These are phyloP conservation scores for Potamilus streckersoni DNA, from an alignment of 1,140 invertebrate species.

Conservation along the genomic window DNA sequence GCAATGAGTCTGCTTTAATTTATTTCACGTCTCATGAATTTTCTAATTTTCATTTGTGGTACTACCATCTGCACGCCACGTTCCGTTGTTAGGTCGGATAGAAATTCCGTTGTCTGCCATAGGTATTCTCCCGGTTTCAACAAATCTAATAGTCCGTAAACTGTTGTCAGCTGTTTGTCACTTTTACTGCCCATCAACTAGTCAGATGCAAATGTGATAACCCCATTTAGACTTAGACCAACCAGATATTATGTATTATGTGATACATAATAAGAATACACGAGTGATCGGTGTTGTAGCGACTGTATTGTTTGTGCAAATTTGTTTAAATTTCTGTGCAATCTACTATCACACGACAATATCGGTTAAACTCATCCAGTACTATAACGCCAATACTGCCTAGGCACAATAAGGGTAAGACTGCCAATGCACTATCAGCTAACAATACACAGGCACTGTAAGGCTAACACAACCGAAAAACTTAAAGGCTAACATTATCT, in stretches of 20 bases:
- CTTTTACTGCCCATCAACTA: slow-evolving; percentile 20
- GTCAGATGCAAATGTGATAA: slow-evolving; percentile 19
- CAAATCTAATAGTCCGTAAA: slow-evolving; percentile 20
- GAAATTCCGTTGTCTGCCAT: slow-evolving; percentile 30
- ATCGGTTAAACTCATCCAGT: background rate
- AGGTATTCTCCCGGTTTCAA: slow-evolving; percentile 11
- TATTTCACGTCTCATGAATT: slow-evolving; percentile 12
- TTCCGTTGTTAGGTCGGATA: slow-evolving; percentile 2
- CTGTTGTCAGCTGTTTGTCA: slow-evolving; percentile 31
- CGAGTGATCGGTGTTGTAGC: background rate
- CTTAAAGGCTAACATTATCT: too few relatives aligned
- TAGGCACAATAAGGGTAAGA: too few relatives aligned
- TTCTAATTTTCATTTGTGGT: slow-evolving; percentile 31
- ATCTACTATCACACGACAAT: slow-evolving; percentile 14
- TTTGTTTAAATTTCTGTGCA: slow-evolving; percentile 32
- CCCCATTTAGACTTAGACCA: slow-evolving; percentile 31
- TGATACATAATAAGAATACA: slow-evolving; percentile 24
- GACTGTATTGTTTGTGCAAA: slow-evolving; percentile 9
- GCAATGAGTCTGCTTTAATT: slow-evolving; percentile 2
- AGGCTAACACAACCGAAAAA: too few relatives aligned
- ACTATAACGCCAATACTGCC: too few relatives aligned
- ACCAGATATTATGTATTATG: slow-evolving; percentile 25
- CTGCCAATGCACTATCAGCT: too few relatives aligned
- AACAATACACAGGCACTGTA: too few relatives aligned
- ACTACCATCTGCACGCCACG: slow-evolving; percentile 26